A percentile compares a stretch with the other conserved stretches of the same genome.
phyloP scores from a whole-genome alignment of 2,113 vertebrate species.

The Chinchilla lanigera region DNA sequence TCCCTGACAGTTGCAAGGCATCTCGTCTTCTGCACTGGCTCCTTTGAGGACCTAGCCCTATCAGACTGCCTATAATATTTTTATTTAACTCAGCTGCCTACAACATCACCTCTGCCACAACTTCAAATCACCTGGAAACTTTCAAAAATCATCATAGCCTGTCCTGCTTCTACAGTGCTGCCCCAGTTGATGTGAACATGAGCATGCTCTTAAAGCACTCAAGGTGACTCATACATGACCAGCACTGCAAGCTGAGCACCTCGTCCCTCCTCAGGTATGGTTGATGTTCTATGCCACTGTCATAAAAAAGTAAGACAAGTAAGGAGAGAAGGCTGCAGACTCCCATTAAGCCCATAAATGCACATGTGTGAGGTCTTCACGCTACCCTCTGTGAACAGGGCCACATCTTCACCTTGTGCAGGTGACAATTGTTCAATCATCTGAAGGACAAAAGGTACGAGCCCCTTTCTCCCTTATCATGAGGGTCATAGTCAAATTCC shows the following conservation, averaged over 20 bases:
- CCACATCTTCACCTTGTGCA: not conserved
- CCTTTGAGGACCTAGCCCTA: no score
- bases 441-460: not conserved
- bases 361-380: not conserved
- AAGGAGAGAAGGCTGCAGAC: not conserved
- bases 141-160: not conserved
- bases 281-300: not conserved
- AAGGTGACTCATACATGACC: not conserved
- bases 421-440: no score
- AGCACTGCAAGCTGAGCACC: not conserved
- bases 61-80: no score
- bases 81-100: no score
- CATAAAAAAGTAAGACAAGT: not conserved
- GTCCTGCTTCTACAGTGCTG: not conserved
- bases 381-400: not conserved
- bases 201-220: not conserved
- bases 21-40: no score
- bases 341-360: not conserved
- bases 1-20: no score
- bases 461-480: not conserved
- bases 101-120: no score
- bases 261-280: not conserved
- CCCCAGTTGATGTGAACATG: not conserved
- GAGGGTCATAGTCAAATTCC: not conserved
- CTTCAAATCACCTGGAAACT: not conserved